Evolutionary conservation across 1,140 invertebrate species (phyloP).

Genomic region (Drosophila tristis): DNA sequence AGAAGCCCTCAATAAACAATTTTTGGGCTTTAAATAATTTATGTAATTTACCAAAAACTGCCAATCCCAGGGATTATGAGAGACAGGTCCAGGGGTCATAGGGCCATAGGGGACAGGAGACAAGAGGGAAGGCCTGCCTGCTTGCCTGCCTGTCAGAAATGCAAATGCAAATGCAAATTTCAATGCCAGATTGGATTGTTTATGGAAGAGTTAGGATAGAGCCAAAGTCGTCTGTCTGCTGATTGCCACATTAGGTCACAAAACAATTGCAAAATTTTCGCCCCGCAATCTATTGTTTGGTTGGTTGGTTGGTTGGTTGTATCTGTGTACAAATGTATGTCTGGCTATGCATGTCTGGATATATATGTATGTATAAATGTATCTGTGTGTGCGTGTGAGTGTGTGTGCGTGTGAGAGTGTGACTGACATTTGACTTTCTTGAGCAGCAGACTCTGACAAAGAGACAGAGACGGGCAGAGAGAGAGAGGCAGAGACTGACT

Average conservation of each 20-base stretch:
- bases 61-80: constrained; percentile 35
- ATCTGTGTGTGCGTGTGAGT: constrained; percentile 23
- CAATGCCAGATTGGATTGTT: constrained; percentile 58
- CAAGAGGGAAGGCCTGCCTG: too few relatives aligned
- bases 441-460: constrained; percentile 13
- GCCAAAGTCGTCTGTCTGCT: constrained; percentile 28
- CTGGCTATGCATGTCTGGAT: background rate
- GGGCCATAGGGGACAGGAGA: constrained; percentile 36
- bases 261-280: constrained; percentile 1
- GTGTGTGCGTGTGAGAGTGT: constrained; percentile 26
- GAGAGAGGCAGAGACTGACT: background rate
- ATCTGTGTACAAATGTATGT: background rate
- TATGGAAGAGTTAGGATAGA: constrained; percentile 5
- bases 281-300: background rate
- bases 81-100: constrained; percentile 21
- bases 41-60: constrained; percentile 70
- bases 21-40: constrained; percentile 63
- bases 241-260: constrained; percentile 64
- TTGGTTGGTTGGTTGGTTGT: background rate
- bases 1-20: constrained; percentile 58
- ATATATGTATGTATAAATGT: constrained; percentile 20
- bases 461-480: constrained; percentile 3
- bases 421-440: constrained; percentile 49
- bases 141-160: constrained; percentile 49
- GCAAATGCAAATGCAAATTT: constrained; percentile 57